Percentiles rank a stretch among this genome's conserved stretches.
Evolutionary conservation across 1,140 invertebrate genomes (phyloP).

Genomic region (Campoletis sonorensis): DNA sequence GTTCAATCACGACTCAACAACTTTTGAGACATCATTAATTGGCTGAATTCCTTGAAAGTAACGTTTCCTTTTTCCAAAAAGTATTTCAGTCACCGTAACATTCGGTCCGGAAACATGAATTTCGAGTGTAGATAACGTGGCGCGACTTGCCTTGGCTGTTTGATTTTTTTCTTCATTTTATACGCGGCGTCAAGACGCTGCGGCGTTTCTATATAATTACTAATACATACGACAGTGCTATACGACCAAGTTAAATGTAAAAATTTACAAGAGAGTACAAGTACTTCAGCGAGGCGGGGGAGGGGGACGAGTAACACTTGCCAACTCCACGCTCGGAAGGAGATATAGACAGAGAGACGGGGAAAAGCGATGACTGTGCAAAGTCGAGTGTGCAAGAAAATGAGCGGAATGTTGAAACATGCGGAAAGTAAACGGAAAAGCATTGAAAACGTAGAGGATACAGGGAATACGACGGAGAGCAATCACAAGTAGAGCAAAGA

Average conservation of each 20-base stretch:
- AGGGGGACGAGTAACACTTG: not conserved
- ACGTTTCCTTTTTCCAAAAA: too few species aligned
- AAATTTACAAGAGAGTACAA: not conserved
- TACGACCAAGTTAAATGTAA: not conserved
- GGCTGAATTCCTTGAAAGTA: too few species aligned
- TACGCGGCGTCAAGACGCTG: not conserved
- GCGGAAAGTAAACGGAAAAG: not conserved
- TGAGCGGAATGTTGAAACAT: conserved; percentile 12
- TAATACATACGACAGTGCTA: not conserved
- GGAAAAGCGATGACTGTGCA: not conserved
- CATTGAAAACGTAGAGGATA: conserved; percentile 3
- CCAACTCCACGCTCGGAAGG: too few species aligned
- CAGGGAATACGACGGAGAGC: not conserved
- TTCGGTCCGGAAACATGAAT: too few species aligned
- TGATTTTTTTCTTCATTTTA: not conserved
- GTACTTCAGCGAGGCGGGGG: not conserved
- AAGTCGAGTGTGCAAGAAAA: conserved; percentile 4
- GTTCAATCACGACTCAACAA: too few species aligned
- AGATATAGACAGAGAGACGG: not conserved
- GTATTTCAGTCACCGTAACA: too few species aligned
- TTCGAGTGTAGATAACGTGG: too few species aligned
- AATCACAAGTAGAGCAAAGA: conserved; percentile 15
- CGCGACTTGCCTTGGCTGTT: not conserved
- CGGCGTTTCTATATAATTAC: not conserved
- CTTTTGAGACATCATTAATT: too few species aligned